These are phyloP conservation scores for Danaus chrysippus DNA, from an alignment of 2,888 invertebrate genomes.

Conservation along the genomic window DNA sequence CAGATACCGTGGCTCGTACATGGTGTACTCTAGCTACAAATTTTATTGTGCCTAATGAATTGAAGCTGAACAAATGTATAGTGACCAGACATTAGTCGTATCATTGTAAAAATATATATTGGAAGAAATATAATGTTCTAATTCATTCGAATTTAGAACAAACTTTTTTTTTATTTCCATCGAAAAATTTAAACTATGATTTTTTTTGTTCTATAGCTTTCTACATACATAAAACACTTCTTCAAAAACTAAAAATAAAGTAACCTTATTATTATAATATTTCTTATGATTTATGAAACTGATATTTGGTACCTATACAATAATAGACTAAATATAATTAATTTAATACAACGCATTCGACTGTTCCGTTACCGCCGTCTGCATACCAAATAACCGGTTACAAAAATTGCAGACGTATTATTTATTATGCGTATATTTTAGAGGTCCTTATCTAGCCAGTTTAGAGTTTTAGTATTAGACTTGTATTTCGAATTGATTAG, in stretches of 20 bases:
- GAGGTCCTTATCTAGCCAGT: conserved; percentile 19
- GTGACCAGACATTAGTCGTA: no score
- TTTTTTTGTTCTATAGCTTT: no score
- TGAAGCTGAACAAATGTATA: background rate
- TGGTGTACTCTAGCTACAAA: background rate
- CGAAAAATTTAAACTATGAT: no score
- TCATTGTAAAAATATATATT: no score
- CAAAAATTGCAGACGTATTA: conserved; percentile 33
- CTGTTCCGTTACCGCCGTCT: conserved; percentile 31
- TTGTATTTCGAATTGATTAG: background rate
- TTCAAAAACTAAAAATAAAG: no score
- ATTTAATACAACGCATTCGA: conserved; percentile 28
- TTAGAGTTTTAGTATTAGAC: conserved; percentile 9
- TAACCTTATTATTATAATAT: no score
- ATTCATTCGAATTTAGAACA: no score
- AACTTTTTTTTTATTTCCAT: no score
- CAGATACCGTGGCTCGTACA: conserved; percentile 27
- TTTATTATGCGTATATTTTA: conserved; percentile 30
- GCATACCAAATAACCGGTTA: conserved; percentile 34
- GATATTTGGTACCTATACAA: conserved; percentile 21
- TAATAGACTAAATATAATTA: conserved; percentile 27
- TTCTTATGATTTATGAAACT: background rate
- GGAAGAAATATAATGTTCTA: no score
- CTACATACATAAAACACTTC: no score
- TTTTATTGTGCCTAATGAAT: background rate